Percentiles rank a stretch among this genome's conserved stretches.
Evolutionary conservation across 2,888 invertebrate species (phyloP).

Genomic region (Apamea epomidion): DNA sequence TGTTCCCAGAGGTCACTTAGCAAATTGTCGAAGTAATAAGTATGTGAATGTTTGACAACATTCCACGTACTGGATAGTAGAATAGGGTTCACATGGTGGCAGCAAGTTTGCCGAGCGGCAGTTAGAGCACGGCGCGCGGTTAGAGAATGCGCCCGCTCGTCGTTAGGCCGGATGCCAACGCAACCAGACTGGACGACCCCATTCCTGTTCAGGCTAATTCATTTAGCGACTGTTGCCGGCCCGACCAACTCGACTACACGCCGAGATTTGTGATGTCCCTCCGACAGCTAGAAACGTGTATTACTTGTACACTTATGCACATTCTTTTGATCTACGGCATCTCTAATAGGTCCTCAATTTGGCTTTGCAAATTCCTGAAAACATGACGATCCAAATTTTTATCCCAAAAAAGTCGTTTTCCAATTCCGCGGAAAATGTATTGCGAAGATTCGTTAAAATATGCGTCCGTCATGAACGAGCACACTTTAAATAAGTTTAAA

Average conservation of each 20-base stretch:
- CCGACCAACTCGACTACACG: slow-evolving; percentile 68
- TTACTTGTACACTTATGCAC: slow-evolving; percentile 27
- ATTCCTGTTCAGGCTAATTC: slow-evolving; percentile 88
- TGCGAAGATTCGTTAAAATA: slow-evolving; percentile 28
- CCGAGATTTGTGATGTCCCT: slow-evolving; percentile 66
- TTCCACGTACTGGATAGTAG: slow-evolving; percentile 57
- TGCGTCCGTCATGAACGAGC: slow-evolving; percentile 56
- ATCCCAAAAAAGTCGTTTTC: background rate
- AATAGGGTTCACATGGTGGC: slow-evolving; percentile 66
- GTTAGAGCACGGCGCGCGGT: slow-evolving; percentile 69
- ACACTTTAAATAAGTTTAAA: slow-evolving; percentile 65
- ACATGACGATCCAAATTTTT: background rate
- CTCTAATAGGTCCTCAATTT: slow-evolving; percentile 1
- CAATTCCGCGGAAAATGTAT: slow-evolving; percentile 13
- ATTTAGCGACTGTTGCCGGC: slow-evolving; percentile 84
- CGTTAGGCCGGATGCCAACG: slow-evolving; percentile 90
- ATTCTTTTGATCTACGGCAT: slow-evolving; percentile 30
- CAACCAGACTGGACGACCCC: slow-evolving; percentile 90
- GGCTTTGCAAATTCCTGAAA: slow-evolving; percentile 24
- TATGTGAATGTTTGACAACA: slow-evolving; percentile 61
- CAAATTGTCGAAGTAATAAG: slow-evolving; percentile 45
- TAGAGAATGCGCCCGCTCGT: slow-evolving; percentile 85
- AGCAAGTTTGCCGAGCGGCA: slow-evolving; percentile 66
- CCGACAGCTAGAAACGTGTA: slow-evolving; percentile 38
- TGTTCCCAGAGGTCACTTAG: slow-evolving; percentile 44